Base-by-base conservation (phyloP, 2,113 vertebrate species). In the Mobula hypostoma region DNA sequence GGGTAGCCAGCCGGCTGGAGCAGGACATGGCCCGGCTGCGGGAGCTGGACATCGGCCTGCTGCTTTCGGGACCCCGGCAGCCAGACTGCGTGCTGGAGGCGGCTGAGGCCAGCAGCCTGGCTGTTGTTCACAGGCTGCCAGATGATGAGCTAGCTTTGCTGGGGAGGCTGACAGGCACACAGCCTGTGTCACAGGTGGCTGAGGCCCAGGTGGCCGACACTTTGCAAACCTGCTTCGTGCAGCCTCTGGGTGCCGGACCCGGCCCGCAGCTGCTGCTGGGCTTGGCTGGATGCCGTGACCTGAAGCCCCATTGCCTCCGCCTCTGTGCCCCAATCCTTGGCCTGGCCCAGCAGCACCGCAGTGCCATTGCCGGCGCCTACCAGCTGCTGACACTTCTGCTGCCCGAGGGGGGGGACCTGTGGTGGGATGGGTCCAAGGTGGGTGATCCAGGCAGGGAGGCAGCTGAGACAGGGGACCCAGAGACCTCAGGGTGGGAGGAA, bases 121-220 rank as follows among this genome's bases (percentile, higher is more conserved):
- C 68, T 11, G 5, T 94, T 29, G 82, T 94, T 12, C 29, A 94
- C 27, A n/a, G 94, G 72, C 78, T 94, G 7, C n/a, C 82, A 2
- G 82, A 66, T 7, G 61, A 91, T 9, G 82, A 94, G 66, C 56
- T 80, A 48, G 17, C 15, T 14, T 29, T 94, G 78, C 19, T 94
- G 29, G 48, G 82, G 4, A 14, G 29, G 29, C 29, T 90, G 85
- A 36, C 12, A 0, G 85, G 85, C 0, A 61, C 61, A 0, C 0
- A 7, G 14, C 29, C 61, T 0, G 29, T 74, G 72, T 24, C 72
- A 5, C 12, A 27, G 12, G 12, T 2, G 1, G 1, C 1, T 0
- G 9, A 19, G 61, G 29, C 61, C 14, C 27, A 0, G 29, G 12
- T 0, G 0, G 7, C 7, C 2, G 40, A 90, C 61, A 32, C 29